Evolutionary conservation across 1,140 invertebrate species (phyloP).

Genomic region (Magallana angulata): DNA sequence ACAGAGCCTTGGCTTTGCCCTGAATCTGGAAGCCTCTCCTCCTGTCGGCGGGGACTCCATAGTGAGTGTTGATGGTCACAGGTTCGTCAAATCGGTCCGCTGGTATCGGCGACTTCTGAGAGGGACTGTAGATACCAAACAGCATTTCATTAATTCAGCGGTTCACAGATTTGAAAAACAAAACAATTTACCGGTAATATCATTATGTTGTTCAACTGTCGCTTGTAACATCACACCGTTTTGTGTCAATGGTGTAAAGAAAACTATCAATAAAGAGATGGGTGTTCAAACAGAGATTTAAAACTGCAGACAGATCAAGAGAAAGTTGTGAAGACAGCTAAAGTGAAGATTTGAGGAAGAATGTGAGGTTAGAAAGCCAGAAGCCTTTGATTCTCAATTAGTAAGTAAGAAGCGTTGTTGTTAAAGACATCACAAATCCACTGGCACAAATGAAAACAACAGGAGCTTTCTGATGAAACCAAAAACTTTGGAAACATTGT

Average conservation of each 20-base stretch:
- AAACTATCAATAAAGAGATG: neutral
- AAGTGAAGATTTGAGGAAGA: neutral
- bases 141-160: neutral
- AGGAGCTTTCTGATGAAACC: neutral
- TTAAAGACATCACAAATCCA: neutral
- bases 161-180: no score
- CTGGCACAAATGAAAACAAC: slow-evolving; percentile 1
- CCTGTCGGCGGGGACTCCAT: slow-evolving; percentile 80
- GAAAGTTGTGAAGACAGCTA: neutral
- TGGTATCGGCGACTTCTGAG: slow-evolving; percentile 94
- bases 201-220: no score
- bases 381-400: neutral
- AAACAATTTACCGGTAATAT: no score
- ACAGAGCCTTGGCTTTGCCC: slow-evolving; percentile 88
- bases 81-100: slow-evolving; percentile 95
- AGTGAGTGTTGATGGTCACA: slow-evolving; percentile 41
- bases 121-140: slow-evolving; percentile 83
- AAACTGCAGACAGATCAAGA: neutral
- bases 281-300: neutral
- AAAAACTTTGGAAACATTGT: neutral
- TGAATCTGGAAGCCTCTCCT: slow-evolving; percentile 78
- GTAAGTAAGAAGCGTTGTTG: neutral
- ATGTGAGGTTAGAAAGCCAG: neutral
- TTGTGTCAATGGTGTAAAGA: neutral
- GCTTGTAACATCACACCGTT: no score